Base-by-base conservation (phyloP, 2,113 vertebrate genomes). In the Pao palembangensis region DNA sequence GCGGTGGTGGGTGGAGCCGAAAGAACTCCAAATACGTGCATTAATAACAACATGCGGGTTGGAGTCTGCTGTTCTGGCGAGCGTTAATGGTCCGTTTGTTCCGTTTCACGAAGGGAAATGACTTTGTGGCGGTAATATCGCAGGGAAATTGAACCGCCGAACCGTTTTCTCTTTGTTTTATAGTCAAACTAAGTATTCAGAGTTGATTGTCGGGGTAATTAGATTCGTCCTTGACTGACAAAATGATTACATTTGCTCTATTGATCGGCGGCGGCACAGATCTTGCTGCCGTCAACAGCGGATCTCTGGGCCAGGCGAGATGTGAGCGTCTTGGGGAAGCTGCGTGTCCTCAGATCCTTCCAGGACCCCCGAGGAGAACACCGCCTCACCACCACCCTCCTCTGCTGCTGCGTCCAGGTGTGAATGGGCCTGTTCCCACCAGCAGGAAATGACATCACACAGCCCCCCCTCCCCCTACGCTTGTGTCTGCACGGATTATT, bases 201-300 rank as follows among this genome's bases (percentile, higher is more conserved):
- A n/a, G 52, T 54, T 58, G 55, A 51, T 61, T 64, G 57, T 53
- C n/a, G 34, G 67, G 54, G 34, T 59, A 77, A 70, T 73, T 72
- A 62, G 53, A 51, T 52, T 49, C 5, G 49, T 46, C 53, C 61
- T 67, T 71, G 67, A 72, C 55, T 61, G 72, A 64, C 75, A 48
- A 19, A 18, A 10, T 54, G 65, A 73, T 82, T 73, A 64, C 58
- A 72, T 66, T 64, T 70, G 56, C 76, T 67, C 63, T 57, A 65
- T 71, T 69, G 69, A 82, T 78, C 50, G 57, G 34, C 55, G 61
- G 66, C 51, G 1, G 38, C 19, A 50, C 57, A 65, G 51, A 44
- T 47, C 42, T 73, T 65, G 25, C 25, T 28, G 25, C 25, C 5
- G 25, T 28, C 23, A 3, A n/a, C n/a, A n/a, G n/a, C n/a, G n/a